A percentile compares a stretch with the other conserved stretches of the same genome.
These are phyloP conservation scores for Neosalanx taihuensis DNA, from an alignment of 2,797 vertebrate genomes.

Conservation along the genomic window DNA sequence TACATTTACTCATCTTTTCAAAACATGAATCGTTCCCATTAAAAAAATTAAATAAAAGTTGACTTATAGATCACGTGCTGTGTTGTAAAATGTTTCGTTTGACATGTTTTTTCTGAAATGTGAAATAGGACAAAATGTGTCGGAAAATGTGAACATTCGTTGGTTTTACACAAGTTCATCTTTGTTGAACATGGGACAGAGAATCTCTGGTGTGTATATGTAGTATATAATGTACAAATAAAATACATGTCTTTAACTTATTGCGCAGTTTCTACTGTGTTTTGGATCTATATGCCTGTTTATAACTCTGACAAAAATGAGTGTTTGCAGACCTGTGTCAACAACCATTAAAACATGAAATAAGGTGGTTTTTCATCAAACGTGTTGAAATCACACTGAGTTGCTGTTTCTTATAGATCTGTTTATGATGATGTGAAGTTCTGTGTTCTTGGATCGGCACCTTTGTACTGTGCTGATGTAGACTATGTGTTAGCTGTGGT, in stretches of 20 bases:
- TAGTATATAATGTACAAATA: slow-evolving; percentile 67
- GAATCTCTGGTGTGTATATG: slow-evolving; percentile 60
- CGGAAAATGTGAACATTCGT: slow-evolving; percentile 29
- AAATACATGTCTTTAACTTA: slow-evolving; percentile 62
- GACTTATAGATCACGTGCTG: slow-evolving; percentile 63
- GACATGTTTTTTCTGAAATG: slow-evolving; percentile 61
- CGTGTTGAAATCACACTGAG: slow-evolving; percentile 9
- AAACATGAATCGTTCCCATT: slow-evolving; percentile 43
- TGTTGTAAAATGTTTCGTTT: slow-evolving; percentile 62
- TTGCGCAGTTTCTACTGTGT: slow-evolving; percentile 59
- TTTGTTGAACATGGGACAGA: slow-evolving; percentile 49
- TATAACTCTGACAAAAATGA: slow-evolving; percentile 30
- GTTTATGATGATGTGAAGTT: slow-evolving; percentile 10
- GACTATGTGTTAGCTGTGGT: background rate
- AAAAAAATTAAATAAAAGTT: slow-evolving; percentile 8
- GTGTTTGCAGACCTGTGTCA: slow-evolving; percentile 65
- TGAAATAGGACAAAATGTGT: slow-evolving; percentile 56
- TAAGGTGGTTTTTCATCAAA: slow-evolving; percentile 30
- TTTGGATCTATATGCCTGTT: slow-evolving; percentile 60
- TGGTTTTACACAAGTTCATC: slow-evolving; percentile 2
- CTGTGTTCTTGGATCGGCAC: background rate
- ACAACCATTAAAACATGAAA: slow-evolving; percentile 62
- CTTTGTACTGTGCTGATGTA: background rate
- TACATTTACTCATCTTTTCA: slow-evolving; percentile 37
- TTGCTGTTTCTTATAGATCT: background rate